These are phyloP conservation scores for Actinemys pallida DNA, from an alignment of 2,113 vertebrate species.

Conservation along the genomic window DNA sequence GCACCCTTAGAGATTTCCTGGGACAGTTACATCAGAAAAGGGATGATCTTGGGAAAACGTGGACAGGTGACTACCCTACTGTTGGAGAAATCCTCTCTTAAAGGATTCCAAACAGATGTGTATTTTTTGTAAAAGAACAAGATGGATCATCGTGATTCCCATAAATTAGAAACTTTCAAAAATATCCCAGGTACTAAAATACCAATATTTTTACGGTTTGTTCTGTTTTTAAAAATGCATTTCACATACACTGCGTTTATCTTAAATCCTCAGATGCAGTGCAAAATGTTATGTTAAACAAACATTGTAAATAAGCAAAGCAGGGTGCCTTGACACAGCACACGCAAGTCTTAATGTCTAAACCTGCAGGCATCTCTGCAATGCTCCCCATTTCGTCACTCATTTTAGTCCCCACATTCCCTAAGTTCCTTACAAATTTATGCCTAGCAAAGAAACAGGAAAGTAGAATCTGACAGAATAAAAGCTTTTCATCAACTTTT, in stretches of 20 bases:
- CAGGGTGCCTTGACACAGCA: neutral
- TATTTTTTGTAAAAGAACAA: neutral
- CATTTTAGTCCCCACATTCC: neutral
- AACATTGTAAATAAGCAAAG: fast-evolving
- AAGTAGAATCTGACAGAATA: neutral
- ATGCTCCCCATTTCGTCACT: neutral
- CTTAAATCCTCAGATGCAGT: neutral
- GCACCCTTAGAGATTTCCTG: neutral
- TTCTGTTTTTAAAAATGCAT: neutral
- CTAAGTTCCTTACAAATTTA: neutral
- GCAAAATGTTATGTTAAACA: neutral
- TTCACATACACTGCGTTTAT: neutral
- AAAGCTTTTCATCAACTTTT: neutral
- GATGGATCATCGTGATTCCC: neutral
- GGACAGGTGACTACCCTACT: neutral
- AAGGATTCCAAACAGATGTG: fast-evolving
- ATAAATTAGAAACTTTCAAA: neutral
- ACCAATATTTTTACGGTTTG: neutral
- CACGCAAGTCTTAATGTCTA: neutral
- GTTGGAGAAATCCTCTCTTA: neutral
- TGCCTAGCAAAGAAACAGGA: neutral
- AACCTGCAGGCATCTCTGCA: fast-evolving
- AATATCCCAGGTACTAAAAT: neutral
- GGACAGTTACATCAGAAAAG: neutral
- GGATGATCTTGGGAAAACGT: neutral